Conservation (phyloP, 1,140 invertebrate genomes). For the Orchestia grillus region DNA sequence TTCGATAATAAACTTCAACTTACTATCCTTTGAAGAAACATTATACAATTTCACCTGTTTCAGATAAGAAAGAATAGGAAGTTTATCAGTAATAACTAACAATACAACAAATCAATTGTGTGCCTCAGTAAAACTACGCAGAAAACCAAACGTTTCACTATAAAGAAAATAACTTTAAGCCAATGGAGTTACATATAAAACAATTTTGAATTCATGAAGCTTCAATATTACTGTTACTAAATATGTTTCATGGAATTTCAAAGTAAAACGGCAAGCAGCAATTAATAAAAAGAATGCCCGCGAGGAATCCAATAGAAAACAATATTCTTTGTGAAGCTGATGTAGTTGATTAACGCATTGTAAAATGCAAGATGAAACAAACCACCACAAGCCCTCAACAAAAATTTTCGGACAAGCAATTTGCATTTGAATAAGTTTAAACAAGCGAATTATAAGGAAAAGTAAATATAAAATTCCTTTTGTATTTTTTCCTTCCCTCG, state of each 20-base stretch:
- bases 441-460: neutral
- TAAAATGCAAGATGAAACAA: neutral
- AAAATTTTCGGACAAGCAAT: neutral
- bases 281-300: neutral
- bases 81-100: neutral
- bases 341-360: neutral
- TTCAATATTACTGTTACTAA: neutral
- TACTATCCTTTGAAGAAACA: neutral
- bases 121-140: neutral
- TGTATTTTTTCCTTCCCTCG: neutral
- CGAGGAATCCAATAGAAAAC: neutral
- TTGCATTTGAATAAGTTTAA: neutral
- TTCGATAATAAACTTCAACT: neutral
- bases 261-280: neutral
- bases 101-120: neutral
- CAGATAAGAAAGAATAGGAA: neutral
- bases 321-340: neutral
- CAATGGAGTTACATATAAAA: neutral
- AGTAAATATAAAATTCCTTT: neutral
- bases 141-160: neutral
- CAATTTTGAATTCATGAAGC: neutral
- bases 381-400: neutral
- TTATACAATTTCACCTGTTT: neutral
- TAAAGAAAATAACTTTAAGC: neutral
- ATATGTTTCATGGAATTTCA: neutral